A percentile compares a stretch with the other conserved stretches of the same genome.
phyloP scores from a whole-genome alignment of 2,797 vertebrate species.

The Enteromius unitaeniatus region DNA sequence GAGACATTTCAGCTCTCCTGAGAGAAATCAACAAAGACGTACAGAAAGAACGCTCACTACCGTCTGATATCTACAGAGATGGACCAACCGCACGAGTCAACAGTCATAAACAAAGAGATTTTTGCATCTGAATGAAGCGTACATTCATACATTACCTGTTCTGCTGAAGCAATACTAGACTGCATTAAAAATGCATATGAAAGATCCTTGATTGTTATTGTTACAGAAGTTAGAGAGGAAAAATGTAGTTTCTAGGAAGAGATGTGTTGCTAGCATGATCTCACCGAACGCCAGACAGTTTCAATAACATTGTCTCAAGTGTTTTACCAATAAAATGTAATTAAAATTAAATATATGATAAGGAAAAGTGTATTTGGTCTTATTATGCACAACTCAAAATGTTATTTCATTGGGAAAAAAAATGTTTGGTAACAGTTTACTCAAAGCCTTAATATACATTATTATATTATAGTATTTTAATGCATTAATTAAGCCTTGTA shows the following conservation, averaged over 20 bases:
- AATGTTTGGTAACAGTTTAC: no score
- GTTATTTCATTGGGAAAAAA: not conserved
- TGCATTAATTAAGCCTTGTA: no score
- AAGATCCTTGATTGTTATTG: conserved; percentile 62
- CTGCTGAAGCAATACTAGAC: conserved; percentile 24
- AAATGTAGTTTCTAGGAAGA: conserved; percentile 65
- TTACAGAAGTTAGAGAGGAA: conserved; percentile 53
- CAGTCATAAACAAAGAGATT: conserved; percentile 57
- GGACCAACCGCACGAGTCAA: conserved; percentile 34
- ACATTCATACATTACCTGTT: conserved; percentile 67
- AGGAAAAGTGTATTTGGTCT: not conserved
- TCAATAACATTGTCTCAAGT: not conserved
- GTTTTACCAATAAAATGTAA: no score
- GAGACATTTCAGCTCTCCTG: not conserved
- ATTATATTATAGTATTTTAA: no score
- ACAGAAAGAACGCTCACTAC: not conserved
- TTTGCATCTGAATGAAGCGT: conserved; percentile 72
- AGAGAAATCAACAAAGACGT: not conserved
- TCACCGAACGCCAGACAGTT: conserved; percentile 59
- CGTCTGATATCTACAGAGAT: not conserved
- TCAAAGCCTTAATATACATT: no score
- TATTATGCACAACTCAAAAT: not conserved
- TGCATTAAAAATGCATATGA: conserved; percentile 45
- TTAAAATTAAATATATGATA: not conserved
- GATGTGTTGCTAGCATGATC: conserved; percentile 69